These are phyloP conservation scores for Halictus rubicundus DNA, from an alignment of 1,140 invertebrate genomes.

Conservation along the genomic window DNA sequence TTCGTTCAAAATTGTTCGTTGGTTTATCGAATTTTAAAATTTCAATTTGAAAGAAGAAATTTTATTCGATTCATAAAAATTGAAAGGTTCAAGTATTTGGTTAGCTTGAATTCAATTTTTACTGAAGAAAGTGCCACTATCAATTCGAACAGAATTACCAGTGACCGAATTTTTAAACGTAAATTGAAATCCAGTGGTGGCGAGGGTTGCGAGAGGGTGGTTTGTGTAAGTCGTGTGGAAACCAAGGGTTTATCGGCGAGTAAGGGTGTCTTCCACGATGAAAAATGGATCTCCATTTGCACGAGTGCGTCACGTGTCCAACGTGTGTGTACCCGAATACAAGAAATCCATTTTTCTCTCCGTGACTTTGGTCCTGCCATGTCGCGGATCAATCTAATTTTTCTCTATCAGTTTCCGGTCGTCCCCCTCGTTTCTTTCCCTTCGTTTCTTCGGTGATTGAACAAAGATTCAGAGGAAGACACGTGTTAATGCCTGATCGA, in stretches of 20 bases:
- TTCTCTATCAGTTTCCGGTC: neutral
- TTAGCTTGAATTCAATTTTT: too few species aligned
- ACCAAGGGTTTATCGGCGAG: neutral
- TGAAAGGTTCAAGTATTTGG: too few species aligned
- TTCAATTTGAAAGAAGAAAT: too few species aligned
- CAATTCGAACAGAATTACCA: too few species aligned
- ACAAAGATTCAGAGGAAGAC: neutral
- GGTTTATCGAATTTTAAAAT: too few species aligned
- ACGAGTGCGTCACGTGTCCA: conserved; percentile 16
- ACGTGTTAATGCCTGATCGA: neutral
- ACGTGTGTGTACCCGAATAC: neutral
- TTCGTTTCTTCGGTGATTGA: neutral
- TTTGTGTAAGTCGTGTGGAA: neutral
- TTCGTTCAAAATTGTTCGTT: too few species aligned
- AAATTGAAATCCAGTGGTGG: neutral
- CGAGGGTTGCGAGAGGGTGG: neutral
- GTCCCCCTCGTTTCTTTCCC: neutral
- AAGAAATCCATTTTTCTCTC: conserved; percentile 32
- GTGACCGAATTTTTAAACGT: neutral
- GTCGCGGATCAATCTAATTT: conserved; percentile 19
- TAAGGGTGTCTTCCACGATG: neutral
- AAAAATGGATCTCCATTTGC: conserved; percentile 37
- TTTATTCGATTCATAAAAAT: too few species aligned
- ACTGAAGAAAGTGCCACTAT: too few species aligned
- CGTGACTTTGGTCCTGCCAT: neutral